Evolutionary conservation across 2,888 invertebrate genomes (phyloP).

Genomic region (Calliphora vomitoria): DNA sequence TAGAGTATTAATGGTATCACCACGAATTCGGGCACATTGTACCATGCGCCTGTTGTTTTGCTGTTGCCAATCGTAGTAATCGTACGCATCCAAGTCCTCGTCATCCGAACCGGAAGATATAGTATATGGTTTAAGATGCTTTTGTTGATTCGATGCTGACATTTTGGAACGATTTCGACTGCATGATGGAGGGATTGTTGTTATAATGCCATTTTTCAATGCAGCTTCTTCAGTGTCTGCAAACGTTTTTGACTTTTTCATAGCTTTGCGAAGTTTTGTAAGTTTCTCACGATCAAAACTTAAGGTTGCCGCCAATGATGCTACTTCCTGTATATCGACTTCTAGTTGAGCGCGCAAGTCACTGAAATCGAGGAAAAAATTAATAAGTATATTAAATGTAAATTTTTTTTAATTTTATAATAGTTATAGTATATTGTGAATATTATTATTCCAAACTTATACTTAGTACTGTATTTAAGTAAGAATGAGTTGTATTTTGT

Average conservation of each 20-base stretch:
- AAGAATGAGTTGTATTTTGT: too few species aligned
- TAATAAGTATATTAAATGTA: neutral
- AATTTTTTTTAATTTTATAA: too few species aligned
- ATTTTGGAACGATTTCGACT: conserved; percentile 74
- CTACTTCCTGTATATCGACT: conserved; percentile 84
- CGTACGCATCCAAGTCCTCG: conserved; percentile 80
- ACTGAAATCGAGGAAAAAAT: conserved; percentile 84
- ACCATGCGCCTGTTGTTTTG: conserved; percentile 78
- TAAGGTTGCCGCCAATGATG: conserved; percentile 81
- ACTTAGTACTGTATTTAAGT: too few species aligned
- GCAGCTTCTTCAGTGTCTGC: conserved; percentile 38
- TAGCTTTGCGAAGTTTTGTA: conserved; percentile 79
- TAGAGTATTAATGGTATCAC: conserved; percentile 82
- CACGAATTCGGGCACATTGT: conserved; percentile 78
- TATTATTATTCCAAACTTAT: too few species aligned
- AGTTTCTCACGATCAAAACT: conserved; percentile 82
- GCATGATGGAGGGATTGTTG: conserved; percentile 61
- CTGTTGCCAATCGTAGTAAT: conserved; percentile 81
- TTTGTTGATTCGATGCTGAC: conserved; percentile 57
- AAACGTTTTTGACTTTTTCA: conserved; percentile 87
- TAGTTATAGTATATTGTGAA: too few species aligned
- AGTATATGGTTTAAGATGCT: conserved; percentile 79
- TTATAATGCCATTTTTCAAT: conserved; percentile 66
- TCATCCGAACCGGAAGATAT: conserved; percentile 84
- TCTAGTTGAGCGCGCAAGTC: conserved; percentile 97